These are phyloP conservation scores for Dasysyrphus tricinctus DNA, from an alignment of 2,888 invertebrate genomes.

Conservation along the genomic window DNA sequence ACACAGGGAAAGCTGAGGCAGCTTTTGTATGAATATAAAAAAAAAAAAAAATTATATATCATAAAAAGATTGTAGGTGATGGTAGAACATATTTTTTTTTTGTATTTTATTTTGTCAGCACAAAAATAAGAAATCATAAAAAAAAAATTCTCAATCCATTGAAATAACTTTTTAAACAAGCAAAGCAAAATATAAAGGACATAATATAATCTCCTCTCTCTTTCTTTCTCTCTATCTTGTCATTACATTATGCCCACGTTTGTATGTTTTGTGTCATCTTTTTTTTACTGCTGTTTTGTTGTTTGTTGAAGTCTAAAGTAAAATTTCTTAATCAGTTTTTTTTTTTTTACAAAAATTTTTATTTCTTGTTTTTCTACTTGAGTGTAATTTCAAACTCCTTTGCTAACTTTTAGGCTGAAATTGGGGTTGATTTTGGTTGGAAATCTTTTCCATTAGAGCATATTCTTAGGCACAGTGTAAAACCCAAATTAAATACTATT, in stretches of 20 bases:
- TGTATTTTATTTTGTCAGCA: slow-evolving; percentile 21
- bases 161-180: slow-evolving; percentile 61
- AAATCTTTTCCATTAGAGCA: slow-evolving; percentile 45
- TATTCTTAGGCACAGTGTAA: slow-evolving; percentile 28
- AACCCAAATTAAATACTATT: slow-evolving; percentile 45
- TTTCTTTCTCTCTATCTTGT: slow-evolving; percentile 1
- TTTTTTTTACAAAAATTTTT: slow-evolving; percentile 60
- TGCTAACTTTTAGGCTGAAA: slow-evolving; percentile 16
- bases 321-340: slow-evolving; percentile 70
- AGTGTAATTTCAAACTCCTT: slow-evolving; percentile 21
- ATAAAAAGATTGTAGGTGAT: slow-evolving; percentile 19
- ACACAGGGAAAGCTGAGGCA: slow-evolving; percentile 9
- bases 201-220: slow-evolving; percentile 44
- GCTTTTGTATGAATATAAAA: slow-evolving; percentile 4
- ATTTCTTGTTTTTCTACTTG: slow-evolving; percentile 50
- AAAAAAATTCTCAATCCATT: slow-evolving; percentile 64
- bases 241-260: neutral
- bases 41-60: neutral
- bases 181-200: neutral
- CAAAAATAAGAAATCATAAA: slow-evolving; percentile 49
- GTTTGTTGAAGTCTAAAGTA: slow-evolving; percentile 39
- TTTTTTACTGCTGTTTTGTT: neutral
- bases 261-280: slow-evolving; percentile 16
- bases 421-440: slow-evolving; percentile 21
- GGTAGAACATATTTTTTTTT: neutral